These are phyloP conservation scores for Toxotes chatareus DNA, from an alignment of 2,113 vertebrate species.

Conservation along the genomic window DNA sequence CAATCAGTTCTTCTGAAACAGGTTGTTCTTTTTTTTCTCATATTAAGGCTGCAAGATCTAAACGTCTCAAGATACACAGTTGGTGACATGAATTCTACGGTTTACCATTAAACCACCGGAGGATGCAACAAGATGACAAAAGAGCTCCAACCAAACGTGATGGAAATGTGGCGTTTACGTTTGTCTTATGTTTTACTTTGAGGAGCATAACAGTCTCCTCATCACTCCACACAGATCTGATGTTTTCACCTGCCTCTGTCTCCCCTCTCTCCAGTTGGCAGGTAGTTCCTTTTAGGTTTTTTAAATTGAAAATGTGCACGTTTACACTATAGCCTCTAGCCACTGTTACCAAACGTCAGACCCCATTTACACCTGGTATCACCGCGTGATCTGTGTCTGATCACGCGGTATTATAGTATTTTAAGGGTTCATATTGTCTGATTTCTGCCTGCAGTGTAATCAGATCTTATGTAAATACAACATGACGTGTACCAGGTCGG, in stretches of 20 bases:
- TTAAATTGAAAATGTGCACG: too few species aligned
- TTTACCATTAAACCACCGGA: not conserved
- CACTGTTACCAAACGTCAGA: too few species aligned
- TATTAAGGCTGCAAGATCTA: not conserved
- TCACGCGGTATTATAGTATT: too few species aligned
- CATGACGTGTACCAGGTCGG: not conserved
- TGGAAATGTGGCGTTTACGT: not conserved
- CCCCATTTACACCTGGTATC: not conserved
- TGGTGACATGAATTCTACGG: not conserved
- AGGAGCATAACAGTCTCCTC: not conserved
- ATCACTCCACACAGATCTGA: too few species aligned
- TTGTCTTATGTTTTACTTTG: not conserved
- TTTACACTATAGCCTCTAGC: too few species aligned
- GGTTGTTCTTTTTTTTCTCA: not conserved
- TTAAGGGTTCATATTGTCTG: too few species aligned
- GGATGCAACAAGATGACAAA: not conserved
- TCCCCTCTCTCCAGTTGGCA: too few species aligned
- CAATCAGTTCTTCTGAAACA: conserved; percentile 20
- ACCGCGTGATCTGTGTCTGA: not conserved
- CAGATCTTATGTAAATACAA: not conserved
- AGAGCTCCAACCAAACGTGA: not conserved
- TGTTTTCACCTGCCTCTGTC: too few species aligned
- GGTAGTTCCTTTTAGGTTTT: too few species aligned
- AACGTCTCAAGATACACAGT: not conserved
- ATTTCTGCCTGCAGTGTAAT: not conserved